Evolutionary conservation across 1,140 invertebrate species (phyloP).

Genomic region (Cydia amplana): DNA sequence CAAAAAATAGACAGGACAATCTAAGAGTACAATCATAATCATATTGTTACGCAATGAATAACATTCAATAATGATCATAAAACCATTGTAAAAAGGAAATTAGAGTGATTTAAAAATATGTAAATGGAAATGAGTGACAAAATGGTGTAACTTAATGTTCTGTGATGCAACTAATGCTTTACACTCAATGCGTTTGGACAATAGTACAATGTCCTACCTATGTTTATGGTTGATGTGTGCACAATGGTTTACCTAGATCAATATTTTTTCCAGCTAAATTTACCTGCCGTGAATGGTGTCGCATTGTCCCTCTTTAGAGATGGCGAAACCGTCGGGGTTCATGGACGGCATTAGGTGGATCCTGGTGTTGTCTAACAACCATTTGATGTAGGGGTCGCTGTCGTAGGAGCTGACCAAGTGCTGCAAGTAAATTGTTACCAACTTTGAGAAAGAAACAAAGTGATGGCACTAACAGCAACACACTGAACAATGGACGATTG

Average conservation of each 20-base stretch:
- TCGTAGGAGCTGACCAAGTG: conserved; percentile 91
- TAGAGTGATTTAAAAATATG: background rate
- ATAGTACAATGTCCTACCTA: conserved; percentile 19
- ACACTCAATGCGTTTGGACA: conserved; percentile 24
- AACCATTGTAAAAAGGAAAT: background rate
- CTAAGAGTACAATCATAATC: background rate
- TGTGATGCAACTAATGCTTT: conserved; percentile 10
- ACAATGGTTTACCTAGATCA: background rate
- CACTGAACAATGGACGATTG: too few species aligned
- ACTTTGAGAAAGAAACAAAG: too few species aligned
- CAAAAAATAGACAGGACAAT: background rate
- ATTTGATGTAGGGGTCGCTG: conserved; percentile 89
- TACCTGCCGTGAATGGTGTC: conserved; percentile 91
- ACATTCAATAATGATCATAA: background rate
- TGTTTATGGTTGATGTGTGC: conserved; percentile 12
- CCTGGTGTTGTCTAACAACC: conserved; percentile 93
- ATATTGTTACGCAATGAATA: background rate
- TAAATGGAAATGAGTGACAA: conserved; percentile 12
- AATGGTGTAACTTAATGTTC: background rate
- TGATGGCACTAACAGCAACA: too few species aligned
- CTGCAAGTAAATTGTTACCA: conserved; percentile 70
- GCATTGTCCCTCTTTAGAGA: conserved; percentile 92
- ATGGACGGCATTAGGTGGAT: conserved; percentile 96
- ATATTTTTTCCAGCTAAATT: conserved; percentile 34
- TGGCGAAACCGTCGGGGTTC: conserved; percentile 95